Conservation (phyloP, 2,797 vertebrate genomes). For the Masticophis lateralis region DNA sequence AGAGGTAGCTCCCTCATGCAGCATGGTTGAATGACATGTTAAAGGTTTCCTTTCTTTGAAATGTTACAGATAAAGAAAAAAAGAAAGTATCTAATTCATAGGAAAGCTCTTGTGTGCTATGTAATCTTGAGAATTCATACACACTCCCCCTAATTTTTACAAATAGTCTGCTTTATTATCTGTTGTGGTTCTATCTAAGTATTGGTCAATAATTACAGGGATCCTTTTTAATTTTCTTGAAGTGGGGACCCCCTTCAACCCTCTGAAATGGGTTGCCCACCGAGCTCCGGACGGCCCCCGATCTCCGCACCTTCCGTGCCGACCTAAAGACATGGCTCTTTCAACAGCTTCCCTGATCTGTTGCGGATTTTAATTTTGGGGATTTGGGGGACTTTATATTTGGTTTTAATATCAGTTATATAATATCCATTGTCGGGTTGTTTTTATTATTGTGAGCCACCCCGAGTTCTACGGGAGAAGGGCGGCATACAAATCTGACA, state of each 20-base stretch:
- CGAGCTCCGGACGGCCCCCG: too few species aligned
- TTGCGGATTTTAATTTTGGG: too few species aligned
- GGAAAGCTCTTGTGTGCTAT: not conserved
- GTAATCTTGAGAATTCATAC: not conserved
- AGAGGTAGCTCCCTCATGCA: not conserved
- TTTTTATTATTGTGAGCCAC: too few species aligned
- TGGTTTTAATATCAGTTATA: too few species aligned
- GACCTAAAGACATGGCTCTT: too few species aligned
- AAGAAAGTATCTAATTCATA: not conserved
- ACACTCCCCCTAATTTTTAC: not conserved
- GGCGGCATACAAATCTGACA: too few species aligned
- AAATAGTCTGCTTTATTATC: not conserved
- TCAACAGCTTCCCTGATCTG: too few species aligned
- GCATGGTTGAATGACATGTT: not conserved
- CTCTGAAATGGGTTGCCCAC: too few species aligned
- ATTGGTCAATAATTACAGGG: not conserved
- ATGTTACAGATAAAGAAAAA: not conserved
- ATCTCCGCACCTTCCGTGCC: too few species aligned
- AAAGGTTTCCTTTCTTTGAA: not conserved
- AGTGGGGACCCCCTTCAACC: not conserved
- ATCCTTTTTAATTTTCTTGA: not conserved
- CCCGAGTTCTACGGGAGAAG: too few species aligned
- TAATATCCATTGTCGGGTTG: too few species aligned
- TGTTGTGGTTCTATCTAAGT: not conserved
- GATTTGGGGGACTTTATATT: too few species aligned